These are phyloP conservation scores for Labrus mixtus DNA, from an alignment of 2,113 vertebrate genomes.

Conservation along the genomic window DNA sequence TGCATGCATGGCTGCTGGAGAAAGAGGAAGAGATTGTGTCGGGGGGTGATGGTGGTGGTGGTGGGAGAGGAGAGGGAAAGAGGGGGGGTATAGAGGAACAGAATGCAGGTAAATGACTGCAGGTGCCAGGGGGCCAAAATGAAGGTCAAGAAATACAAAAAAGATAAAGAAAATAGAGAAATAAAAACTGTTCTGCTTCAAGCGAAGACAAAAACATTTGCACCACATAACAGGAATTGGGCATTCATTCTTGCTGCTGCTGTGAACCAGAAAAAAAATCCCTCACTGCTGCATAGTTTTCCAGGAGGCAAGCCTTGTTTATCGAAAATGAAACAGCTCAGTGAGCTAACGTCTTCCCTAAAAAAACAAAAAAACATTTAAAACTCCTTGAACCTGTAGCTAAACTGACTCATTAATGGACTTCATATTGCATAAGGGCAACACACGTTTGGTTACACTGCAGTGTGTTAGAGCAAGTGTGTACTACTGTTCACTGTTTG, in stretches of 20 bases:
- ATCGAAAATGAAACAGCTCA: constrained; percentile 20
- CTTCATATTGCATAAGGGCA: constrained; percentile 76
- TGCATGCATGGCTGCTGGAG: constrained; percentile 52
- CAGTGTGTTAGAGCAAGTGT: not conserved
- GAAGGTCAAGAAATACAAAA: constrained; percentile 2
- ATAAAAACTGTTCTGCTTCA: constrained; percentile 46
- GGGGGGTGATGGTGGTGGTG: not conserved
- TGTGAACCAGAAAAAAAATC: constrained; percentile 4
- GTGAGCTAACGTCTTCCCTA: constrained; percentile 54
- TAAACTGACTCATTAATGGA: constrained; percentile 72
- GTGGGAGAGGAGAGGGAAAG: not conserved
- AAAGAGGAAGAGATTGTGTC: constrained; percentile 27
- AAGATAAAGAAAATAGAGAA: constrained; percentile 41
- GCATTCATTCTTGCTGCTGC: not conserved
- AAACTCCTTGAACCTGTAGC: constrained; percentile 60
- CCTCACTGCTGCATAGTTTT: constrained; percentile 31
- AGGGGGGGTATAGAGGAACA: constrained; percentile 4
- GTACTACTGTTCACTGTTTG: constrained; percentile 68
- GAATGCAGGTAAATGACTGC: constrained; percentile 53
- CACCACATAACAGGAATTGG: constrained; percentile 30
- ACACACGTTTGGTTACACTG: constrained; percentile 20
- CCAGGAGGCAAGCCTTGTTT: not conserved
- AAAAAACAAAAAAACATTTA: constrained; percentile 80
- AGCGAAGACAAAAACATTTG: constrained; percentile 52
- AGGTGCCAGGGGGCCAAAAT: constrained; percentile 39